A percentile compares a stretch with the other conserved stretches of the same genome.
phyloP scores from a whole-genome alignment of 2,113 vertebrate genomes.

The Rallus limicola region DNA sequence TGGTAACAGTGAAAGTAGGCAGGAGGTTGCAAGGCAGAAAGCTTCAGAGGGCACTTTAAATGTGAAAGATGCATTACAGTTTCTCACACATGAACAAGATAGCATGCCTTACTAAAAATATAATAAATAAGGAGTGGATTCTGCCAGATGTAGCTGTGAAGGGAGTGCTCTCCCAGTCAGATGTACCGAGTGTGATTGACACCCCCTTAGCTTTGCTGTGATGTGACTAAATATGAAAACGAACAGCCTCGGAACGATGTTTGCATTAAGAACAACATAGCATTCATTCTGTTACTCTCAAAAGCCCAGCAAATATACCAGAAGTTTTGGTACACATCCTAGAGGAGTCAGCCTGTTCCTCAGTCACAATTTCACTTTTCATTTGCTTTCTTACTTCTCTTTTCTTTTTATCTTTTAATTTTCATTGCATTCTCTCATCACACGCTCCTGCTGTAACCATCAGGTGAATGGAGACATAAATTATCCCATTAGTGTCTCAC shows the following conservation, averaged over 20 bases:
- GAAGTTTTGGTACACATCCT: background rate
- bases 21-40: conserved; percentile 81
- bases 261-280: conserved; percentile 34
- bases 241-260: background rate
- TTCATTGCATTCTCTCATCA: background rate
- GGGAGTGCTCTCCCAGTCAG: conserved; percentile 24
- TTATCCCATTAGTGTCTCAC: conserved; percentile 7
- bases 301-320: conserved; percentile 17
- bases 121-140: conserved; percentile 62
- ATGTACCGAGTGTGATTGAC: conserved; percentile 49
- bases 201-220: conserved; percentile 47
- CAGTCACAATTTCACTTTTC: background rate
- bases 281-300: conserved; percentile 13
- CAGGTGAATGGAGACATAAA: background rate
- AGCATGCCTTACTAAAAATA: conserved; percentile 69
- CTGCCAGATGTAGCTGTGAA: conserved; percentile 59
- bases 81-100: conserved; percentile 73
- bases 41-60: conserved; percentile 81
- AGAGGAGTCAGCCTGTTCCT: background rate
- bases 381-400: background rate
- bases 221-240: conserved; percentile 55
- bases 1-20: conserved; percentile 80
- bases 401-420: background rate
- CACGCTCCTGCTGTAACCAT: background rate
- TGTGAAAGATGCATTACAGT: conserved; percentile 80